Conservation (phyloP, 37 sponge, comb jelly and placozoan genomes). For the Hexactinellida sp. region DNA sequence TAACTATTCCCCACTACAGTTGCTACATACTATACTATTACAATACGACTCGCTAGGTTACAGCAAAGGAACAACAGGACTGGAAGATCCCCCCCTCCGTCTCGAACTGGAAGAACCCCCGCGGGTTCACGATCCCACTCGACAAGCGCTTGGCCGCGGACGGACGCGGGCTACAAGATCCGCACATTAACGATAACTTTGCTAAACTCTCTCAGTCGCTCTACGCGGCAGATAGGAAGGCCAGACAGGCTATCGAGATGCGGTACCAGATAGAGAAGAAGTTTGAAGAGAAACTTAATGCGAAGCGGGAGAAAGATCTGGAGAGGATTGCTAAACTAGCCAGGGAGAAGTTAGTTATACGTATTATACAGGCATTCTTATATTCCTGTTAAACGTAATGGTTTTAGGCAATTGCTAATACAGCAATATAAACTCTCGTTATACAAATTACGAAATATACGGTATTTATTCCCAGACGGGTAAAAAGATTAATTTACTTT, state of each 20-base stretch:
- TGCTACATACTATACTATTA: too few species aligned
- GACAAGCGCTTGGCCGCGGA: conserved; percentile 96
- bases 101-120: conserved; percentile 95
- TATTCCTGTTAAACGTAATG: too few species aligned
- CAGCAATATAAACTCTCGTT: too few species aligned
- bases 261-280: conserved; percentile 73
- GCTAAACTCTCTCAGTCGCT: conserved; percentile 94
- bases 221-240: conserved; percentile 97
- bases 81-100: conserved; percentile 99
- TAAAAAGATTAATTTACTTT: too few species aligned
- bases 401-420: too few species aligned
- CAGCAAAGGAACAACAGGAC: conserved; percentile 96
- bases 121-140: conserved; percentile 96
- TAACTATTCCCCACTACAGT: too few species aligned
- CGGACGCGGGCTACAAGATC: conserved; percentile 91
- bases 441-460: too few species aligned
- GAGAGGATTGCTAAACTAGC: conserved; percentile 76
- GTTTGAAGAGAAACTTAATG: conserved; percentile 74
- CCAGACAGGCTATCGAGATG: conserved; percentile 74
- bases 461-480: too few species aligned
- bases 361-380: too few species aligned
- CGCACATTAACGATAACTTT: conserved; percentile 97
- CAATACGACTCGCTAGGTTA: conserved; percentile 70
- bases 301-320: conserved; percentile 67
- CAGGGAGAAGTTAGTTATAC: conserved; percentile 64